A percentile compares a stretch with the other conserved stretches of the same genome.
Conservation (phyloP, 2,113 vertebrate genomes). For the Corvus hawaiiensis region DNA sequence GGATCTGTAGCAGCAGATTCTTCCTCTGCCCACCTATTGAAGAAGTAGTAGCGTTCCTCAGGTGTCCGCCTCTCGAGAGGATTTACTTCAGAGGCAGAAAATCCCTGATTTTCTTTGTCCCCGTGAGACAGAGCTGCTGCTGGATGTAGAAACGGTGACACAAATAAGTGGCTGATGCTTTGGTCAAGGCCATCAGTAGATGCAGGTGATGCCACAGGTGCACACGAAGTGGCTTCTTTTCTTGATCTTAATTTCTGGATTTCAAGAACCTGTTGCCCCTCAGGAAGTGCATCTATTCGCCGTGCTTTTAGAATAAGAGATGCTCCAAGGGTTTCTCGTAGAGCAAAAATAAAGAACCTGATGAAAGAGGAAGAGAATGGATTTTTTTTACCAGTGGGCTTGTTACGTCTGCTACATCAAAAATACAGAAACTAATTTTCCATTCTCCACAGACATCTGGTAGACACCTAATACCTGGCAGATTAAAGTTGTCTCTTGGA, state of each 20-base stretch:
- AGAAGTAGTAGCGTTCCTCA: background rate
- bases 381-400: background rate
- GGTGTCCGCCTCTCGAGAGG: background rate
- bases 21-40: conserved; percentile 6
- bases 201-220: background rate
- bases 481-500: background rate
- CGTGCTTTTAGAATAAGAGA: conserved; percentile 77
- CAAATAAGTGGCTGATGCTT: background rate
- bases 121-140: background rate
- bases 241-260: conserved; percentile 78
- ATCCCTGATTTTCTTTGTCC: background rate
- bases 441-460: background rate
- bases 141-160: background rate
- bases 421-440: background rate
- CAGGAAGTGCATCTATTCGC: conserved; percentile 78
- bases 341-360: conserved; percentile 82
- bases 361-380: background rate
- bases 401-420: background rate
- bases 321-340: conserved; percentile 78
- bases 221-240: background rate
- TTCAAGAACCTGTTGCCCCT: conserved; percentile 63
- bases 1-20: background rate
- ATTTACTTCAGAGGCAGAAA: background rate
- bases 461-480: background rate
- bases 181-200: background rate